Conservation (phyloP, 2,797 vertebrate species). For the Tachyglossus aculeatus region DNA sequence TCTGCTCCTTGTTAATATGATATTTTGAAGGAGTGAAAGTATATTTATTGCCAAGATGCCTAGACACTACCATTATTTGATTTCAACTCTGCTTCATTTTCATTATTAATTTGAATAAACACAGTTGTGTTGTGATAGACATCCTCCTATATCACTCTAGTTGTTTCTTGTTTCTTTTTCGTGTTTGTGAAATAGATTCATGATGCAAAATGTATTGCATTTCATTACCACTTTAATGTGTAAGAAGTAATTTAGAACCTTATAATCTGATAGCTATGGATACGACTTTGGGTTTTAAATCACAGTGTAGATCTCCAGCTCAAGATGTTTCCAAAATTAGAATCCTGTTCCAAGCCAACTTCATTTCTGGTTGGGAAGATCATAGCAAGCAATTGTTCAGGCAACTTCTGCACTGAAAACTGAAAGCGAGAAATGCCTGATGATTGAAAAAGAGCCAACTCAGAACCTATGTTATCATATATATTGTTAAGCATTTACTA, state of each 20-base stretch:
- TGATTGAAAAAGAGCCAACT: neutral
- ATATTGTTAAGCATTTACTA: too few relatives aligned
- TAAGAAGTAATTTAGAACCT: neutral
- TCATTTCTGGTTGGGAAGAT: neutral
- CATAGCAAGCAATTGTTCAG: neutral
- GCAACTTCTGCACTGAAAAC: neutral
- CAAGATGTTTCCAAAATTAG: neutral
- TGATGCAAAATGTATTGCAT: neutral
- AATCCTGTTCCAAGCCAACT: neutral
- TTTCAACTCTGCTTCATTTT: neutral
- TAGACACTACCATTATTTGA: neutral
- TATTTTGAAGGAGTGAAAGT: too few relatives aligned
- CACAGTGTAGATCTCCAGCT: neutral
- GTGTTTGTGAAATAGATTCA: neutral
- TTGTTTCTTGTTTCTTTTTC: neutral
- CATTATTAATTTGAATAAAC: neutral
- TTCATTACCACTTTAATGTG: conserved; percentile 2
- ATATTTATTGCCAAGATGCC: neutral
- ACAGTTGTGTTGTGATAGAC: neutral
- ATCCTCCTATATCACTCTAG: neutral
- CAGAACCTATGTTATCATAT: too few relatives aligned
- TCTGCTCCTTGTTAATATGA: too few relatives aligned
- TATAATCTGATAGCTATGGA: neutral
- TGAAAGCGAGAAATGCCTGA: neutral
- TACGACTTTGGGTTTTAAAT: neutral